Percentiles rank a stretch among this genome's conserved stretches.
phyloP scores from a whole-genome alignment of 2,797 vertebrate genomes.

The Urosaurus nigricauda region DNA sequence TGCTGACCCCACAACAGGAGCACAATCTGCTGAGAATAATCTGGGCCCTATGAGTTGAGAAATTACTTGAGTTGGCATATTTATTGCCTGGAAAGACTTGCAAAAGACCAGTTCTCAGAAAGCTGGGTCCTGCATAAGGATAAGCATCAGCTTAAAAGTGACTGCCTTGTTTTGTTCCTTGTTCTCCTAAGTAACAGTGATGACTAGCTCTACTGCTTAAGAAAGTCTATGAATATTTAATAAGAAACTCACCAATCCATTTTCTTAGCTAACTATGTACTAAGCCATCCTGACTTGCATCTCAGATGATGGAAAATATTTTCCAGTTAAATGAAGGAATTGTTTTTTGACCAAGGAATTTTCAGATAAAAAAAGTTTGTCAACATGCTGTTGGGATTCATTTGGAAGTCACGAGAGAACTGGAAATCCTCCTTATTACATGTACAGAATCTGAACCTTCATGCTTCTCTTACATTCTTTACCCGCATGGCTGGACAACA shows the following conservation, averaged over 20 bases:
- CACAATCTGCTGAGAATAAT: neutral
- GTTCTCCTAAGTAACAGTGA: accelerated
- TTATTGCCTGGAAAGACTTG: slow-evolving; percentile 15
- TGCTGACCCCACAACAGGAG: neutral
- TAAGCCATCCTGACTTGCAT: slow-evolving; percentile 25
- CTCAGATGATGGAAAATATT: slow-evolving; percentile 30
- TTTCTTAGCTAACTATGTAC: slow-evolving; percentile 37
- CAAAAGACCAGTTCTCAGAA: slow-evolving; percentile 22
- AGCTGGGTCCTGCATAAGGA: neutral
- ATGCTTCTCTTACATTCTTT: neutral
- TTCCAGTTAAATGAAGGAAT: slow-evolving; percentile 32
- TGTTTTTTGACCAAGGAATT: slow-evolving; percentile 36
- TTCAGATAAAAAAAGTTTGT: slow-evolving; percentile 15
- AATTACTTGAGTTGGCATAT: neutral
- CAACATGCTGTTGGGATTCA: slow-evolving; percentile 32
- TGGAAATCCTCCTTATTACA: neutral
- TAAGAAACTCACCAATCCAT: slow-evolving; percentile 20
- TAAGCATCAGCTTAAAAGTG: slow-evolving; percentile 33
- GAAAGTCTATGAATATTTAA: slow-evolving; percentile 40
- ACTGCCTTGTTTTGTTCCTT: neutral
- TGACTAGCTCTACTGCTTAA: slow-evolving; percentile 33
- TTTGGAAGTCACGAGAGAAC: slow-evolving; percentile 14
- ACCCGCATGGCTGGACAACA: neutral
- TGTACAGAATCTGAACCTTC: neutral
- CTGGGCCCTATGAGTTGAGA: neutral